These are phyloP conservation scores for Xestia c-nigrum DNA, from an alignment of 2,888 invertebrate species.

Conservation along the genomic window DNA sequence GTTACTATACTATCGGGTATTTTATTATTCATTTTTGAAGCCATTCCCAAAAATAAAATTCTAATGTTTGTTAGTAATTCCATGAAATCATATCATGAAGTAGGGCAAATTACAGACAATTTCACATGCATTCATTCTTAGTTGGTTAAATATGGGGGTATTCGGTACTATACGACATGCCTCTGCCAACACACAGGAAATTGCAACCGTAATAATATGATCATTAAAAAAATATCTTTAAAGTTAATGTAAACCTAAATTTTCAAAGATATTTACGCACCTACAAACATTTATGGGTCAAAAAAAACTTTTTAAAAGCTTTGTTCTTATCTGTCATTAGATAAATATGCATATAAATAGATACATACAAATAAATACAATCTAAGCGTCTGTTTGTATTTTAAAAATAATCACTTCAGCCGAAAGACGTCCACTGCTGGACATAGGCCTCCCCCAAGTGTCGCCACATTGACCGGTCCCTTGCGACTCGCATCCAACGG, in stretches of 20 bases:
- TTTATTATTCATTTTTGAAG: too few species aligned
- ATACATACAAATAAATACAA: not conserved
- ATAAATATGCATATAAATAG: not conserved
- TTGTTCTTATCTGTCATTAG: constrained; percentile 38
- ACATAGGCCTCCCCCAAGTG: too few species aligned
- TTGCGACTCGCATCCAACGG: too few species aligned
- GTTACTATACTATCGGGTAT: too few species aligned
- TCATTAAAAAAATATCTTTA: not conserved
- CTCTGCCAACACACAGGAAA: not conserved
- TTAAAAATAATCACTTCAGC: too few species aligned
- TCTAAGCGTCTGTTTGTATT: too few species aligned
- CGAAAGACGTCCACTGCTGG: too few species aligned
- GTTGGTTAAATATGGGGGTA: not conserved
- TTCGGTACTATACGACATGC: not conserved
- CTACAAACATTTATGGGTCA: constrained; percentile 1
- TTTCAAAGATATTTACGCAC: not conserved
- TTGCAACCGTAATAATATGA: not conserved
- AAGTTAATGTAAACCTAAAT: not conserved
- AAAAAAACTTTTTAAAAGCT: constrained; percentile 55
- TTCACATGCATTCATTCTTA: not conserved
- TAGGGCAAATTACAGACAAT: too few species aligned
- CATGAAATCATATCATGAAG: too few species aligned
- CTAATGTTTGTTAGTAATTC: too few species aligned
- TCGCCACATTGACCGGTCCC: too few species aligned
- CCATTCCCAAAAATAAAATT: too few species aligned